These are phyloP conservation scores for Microplitis manilae DNA, from an alignment of 2,888 invertebrate genomes.

Conservation along the genomic window DNA sequence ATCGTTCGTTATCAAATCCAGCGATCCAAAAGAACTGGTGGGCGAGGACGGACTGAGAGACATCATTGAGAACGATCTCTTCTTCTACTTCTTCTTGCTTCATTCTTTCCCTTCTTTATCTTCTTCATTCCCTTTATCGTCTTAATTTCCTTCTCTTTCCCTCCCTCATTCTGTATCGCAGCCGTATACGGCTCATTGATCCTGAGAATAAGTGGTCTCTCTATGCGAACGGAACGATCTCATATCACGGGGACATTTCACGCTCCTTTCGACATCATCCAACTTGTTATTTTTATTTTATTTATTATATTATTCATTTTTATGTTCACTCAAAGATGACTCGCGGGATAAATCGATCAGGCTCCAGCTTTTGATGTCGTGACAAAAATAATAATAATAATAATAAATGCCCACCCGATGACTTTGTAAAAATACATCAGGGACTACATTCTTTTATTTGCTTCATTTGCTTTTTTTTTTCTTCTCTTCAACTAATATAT, in stretches of 20 bases:
- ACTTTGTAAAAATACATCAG: neutral
- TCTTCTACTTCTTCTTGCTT: constrained; percentile 25
- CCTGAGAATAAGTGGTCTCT: constrained; percentile 63
- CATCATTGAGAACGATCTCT: constrained; percentile 42
- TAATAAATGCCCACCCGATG: constrained; percentile 10
- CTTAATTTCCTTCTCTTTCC: constrained; percentile 11
- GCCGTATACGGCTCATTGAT: constrained; percentile 65
- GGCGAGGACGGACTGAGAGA: constrained; percentile 52
- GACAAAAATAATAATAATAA: neutral
- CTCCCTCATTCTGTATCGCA: constrained; percentile 50
- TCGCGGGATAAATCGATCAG: constrained; percentile 11
- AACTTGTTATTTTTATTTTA: constrained; percentile 42
- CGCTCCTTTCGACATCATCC: constrained; percentile 36
- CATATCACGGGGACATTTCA: constrained; percentile 40
- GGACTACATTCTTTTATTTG: neutral
- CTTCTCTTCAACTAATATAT: neutral
- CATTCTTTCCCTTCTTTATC: constrained; percentile 49
- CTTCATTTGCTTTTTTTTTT: neutral
- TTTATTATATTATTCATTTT: constrained; percentile 33
- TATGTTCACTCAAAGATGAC: constrained; percentile 26
- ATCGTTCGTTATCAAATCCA: constrained; percentile 67
- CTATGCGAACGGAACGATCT: constrained; percentile 55
- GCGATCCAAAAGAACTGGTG: constrained; percentile 60
- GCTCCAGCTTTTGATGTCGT: neutral
- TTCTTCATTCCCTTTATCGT: constrained; percentile 6